Evolutionary conservation across 2,888 invertebrate species (phyloP).

Genomic region (Augiades crinisus): DNA sequence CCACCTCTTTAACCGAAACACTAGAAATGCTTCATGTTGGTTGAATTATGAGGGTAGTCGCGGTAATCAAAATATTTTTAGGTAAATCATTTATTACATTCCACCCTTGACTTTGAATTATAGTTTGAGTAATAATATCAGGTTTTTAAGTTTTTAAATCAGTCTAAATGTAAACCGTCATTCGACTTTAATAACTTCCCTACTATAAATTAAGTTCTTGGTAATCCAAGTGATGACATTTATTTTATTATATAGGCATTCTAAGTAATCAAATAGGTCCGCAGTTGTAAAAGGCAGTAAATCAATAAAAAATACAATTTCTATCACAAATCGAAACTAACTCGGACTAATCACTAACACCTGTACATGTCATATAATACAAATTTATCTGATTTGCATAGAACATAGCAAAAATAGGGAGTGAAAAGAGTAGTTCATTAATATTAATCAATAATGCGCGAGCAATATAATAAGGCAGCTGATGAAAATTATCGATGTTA

Average conservation of each 20-base stretch:
- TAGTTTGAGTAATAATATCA: no score
- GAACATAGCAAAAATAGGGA: not conserved
- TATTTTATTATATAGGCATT: not conserved
- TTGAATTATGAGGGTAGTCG: no score
- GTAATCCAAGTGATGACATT: no score
- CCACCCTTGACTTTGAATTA: no score
- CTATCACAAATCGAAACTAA: not conserved
- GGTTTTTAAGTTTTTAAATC: no score
- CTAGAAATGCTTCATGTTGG: no score
- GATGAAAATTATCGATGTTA: conserved; percentile 9
- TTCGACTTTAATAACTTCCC: no score
- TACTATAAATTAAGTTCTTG: no score
- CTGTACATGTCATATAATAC: not conserved
- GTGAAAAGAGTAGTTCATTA: conserved; percentile 9
- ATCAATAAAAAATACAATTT: not conserved
- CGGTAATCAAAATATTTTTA: no score
- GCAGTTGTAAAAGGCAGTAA: not conserved
- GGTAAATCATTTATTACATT: no score
- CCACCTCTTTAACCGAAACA: no score
- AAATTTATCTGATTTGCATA: not conserved
- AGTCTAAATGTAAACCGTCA: no score
- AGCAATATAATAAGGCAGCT: conserved; percentile 12
- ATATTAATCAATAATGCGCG: conserved; percentile 4
- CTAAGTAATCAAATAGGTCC: not conserved
- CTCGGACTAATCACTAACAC: not conserved